Conservation (phyloP, 2,888 invertebrate species). For the Acheta domesticus region DNA sequence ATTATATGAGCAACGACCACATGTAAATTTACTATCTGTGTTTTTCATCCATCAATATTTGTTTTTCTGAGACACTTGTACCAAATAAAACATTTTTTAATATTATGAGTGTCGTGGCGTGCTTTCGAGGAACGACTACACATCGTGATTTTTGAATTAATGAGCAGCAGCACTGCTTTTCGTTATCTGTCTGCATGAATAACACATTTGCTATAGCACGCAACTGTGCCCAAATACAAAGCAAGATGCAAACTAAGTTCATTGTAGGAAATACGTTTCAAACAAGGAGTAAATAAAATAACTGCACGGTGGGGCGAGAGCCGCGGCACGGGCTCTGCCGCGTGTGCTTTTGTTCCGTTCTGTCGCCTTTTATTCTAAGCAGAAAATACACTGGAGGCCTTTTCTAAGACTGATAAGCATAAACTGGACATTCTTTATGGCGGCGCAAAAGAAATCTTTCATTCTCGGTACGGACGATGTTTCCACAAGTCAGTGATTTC, state of each 20-base stretch:
- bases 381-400: not conserved
- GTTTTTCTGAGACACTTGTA: too few species aligned
- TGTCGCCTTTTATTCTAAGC: not conserved
- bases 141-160: not conserved
- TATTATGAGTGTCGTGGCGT: too few species aligned
- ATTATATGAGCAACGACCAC: too few species aligned
- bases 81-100: too few species aligned
- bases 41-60: too few species aligned
- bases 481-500: not conserved
- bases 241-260: not conserved
- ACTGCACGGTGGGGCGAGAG: not conserved
- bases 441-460: not conserved
- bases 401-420: not conserved
- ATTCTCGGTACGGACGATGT: not conserved
- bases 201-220: conserved; percentile 1
- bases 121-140: not conserved
- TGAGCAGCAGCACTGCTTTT: not conserved
- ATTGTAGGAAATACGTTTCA: not conserved
- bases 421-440: not conserved
- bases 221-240: not conserved
- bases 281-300: conserved; percentile 5
- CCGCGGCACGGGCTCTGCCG: not conserved
- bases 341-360: not conserved
- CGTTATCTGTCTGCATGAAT: conserved; percentile 18
- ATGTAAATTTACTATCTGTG: too few species aligned